Evolutionary conservation across 2,888 invertebrate species (phyloP).

Genomic region (Eristalis tenax): DNA sequence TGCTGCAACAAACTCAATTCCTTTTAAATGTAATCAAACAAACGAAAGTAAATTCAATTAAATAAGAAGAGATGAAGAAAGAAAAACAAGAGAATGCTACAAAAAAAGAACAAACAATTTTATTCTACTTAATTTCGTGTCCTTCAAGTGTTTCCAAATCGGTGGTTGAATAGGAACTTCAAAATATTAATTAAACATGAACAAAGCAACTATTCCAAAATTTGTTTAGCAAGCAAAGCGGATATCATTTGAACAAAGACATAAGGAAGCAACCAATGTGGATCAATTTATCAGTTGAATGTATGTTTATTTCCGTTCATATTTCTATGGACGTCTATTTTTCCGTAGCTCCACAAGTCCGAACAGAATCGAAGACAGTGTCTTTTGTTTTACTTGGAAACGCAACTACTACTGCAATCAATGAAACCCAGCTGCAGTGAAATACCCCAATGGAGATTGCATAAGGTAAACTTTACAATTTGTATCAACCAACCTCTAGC

Average conservation of each 20-base stretch:
- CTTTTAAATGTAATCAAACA: slow-evolving; percentile 65
- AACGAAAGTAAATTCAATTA: slow-evolving; percentile 55
- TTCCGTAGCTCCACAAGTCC: background rate
- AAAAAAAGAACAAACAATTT: slow-evolving; percentile 38
- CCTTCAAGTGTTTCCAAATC: slow-evolving; percentile 66
- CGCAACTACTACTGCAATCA: background rate
- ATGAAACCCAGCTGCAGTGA: background rate
- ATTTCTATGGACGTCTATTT: background rate
- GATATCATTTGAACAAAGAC: slow-evolving; percentile 13
- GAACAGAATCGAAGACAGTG: background rate
- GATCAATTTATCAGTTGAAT: slow-evolving; percentile 16
- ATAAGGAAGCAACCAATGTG: slow-evolving; percentile 22
- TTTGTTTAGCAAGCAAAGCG: slow-evolving; percentile 27
- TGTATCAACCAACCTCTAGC: background rate
- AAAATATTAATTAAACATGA: slow-evolving; percentile 18
- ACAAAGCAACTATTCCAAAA: slow-evolving; percentile 54
- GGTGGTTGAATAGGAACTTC: slow-evolving; percentile 52
- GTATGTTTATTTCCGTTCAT: slow-evolving; percentile 23
- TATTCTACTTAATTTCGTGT: slow-evolving; percentile 57
- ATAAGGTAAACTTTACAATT: background rate
- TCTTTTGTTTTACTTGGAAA: background rate
- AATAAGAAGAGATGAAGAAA: slow-evolving; percentile 36
- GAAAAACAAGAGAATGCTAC: slow-evolving; percentile 27
- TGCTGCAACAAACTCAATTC: slow-evolving; percentile 66
- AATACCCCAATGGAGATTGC: background rate